phyloP scores from a whole-genome alignment of 2,797 vertebrate genomes.

The Geotrypetes seraphini region DNA sequence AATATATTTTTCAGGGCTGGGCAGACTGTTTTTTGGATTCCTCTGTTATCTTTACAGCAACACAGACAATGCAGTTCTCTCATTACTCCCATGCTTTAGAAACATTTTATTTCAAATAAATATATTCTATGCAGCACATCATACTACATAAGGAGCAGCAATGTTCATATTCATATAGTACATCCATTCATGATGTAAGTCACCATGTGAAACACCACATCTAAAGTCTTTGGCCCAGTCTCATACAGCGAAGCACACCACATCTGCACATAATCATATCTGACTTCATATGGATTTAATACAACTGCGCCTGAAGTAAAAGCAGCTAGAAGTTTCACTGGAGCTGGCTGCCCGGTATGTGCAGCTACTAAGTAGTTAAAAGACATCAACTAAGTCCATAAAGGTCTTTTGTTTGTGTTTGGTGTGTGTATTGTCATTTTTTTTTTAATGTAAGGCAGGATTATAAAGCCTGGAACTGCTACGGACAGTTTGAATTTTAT shows the following conservation, averaged over 20 bases:
- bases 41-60: conserved; percentile 42
- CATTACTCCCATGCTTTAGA: conserved; percentile 58
- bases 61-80: conserved; percentile 50
- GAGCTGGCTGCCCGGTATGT: conserved; percentile 54
- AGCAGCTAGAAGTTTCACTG: conserved; percentile 53
- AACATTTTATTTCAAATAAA: conserved; percentile 70
- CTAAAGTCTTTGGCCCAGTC: conserved; percentile 53
- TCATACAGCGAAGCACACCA: conserved; percentile 49
- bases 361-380: conserved; percentile 60
- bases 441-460: conserved; percentile 41
- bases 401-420: conserved; percentile 38
- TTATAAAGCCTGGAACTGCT: conserved; percentile 42
- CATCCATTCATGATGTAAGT: conserved; percentile 61
- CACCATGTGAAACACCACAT: conserved; percentile 63
- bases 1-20: conserved; percentile 33
- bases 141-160: conserved; percentile 64
- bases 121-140: conserved; percentile 63
- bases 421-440: conserved; percentile 26
- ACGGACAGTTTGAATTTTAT: conserved; percentile 28
- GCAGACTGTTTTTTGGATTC: conserved; percentile 44
- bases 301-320: conserved; percentile 50
- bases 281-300: conserved; percentile 64
- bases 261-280: conserved; percentile 67
- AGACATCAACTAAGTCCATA: conserved; percentile 52
- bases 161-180: conserved; percentile 53